Evolutionary conservation across 2,888 invertebrate species (phyloP).

Genomic region (Helleia helle): DNA sequence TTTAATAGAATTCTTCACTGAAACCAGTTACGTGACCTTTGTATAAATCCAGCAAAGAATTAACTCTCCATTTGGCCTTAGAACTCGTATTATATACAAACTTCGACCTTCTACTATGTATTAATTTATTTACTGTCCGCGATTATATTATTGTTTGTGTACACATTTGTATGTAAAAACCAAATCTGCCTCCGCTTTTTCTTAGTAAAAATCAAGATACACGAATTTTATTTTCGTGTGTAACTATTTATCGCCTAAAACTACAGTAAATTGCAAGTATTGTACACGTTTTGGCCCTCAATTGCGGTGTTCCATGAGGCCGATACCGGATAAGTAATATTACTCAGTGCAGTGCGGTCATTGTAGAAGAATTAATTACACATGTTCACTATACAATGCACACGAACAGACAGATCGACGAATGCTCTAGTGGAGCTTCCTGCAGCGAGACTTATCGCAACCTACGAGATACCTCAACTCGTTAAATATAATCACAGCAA

Average conservation of each 20-base stretch:
- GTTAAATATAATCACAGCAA: conserved; percentile 70
- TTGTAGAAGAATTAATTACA: conserved; percentile 25
- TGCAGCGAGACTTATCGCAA: conserved; percentile 45
- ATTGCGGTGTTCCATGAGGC: conserved; percentile 8
- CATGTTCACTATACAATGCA: conserved; percentile 17
- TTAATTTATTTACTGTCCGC: no score
- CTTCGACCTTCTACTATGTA: no score
- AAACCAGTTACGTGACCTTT: no score
- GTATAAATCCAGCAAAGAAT: no score
- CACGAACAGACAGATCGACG: conserved; percentile 2
- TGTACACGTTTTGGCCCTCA: conserved; percentile 8
- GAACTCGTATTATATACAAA: no score
- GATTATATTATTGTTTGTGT: no score
- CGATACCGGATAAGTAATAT: conserved; percentile 4
- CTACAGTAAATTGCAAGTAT: conserved; percentile 18
- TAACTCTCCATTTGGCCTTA: no score
- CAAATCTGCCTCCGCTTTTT: conserved; percentile 10
- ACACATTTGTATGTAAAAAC: neutral
- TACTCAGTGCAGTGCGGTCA: conserved; percentile 27
- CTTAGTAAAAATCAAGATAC: conserved; percentile 21
- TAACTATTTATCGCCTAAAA: conserved; percentile 19
- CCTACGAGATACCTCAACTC: conserved; percentile 53
- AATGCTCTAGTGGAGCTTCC: conserved; percentile 29
- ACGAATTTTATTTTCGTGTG: conserved; percentile 22
- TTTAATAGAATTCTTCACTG: no score